phyloP scores from a whole-genome alignment of 2,888 invertebrate species.

The Cryptocephalus primarius region DNA sequence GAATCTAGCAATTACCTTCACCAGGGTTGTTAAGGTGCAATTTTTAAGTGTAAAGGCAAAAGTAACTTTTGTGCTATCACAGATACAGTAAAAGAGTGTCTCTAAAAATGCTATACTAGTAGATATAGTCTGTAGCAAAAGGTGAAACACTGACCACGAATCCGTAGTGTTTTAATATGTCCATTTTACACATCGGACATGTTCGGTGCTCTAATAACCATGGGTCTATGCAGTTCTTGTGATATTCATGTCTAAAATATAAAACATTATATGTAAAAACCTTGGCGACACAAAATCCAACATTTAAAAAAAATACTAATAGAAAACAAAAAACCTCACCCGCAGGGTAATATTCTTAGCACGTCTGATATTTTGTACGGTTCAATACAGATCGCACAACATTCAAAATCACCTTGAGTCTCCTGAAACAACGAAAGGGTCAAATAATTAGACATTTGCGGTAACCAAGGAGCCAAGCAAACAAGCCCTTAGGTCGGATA shows the following conservation, averaged over 20 bases:
- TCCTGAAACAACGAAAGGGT: conserved; percentile 43
- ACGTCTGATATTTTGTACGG: conserved; percentile 80
- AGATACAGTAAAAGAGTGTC: conserved; percentile 14
- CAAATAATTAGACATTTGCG: too few species aligned
- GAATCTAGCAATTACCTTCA: conserved; percentile 29
- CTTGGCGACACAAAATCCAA: not conserved
- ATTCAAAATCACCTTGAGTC: conserved; percentile 72
- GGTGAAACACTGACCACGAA: conserved; percentile 61
- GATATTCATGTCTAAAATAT: conserved; percentile 75
- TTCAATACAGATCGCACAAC: conserved; percentile 93
- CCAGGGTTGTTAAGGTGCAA: conserved; percentile 18
- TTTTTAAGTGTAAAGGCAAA: conserved; percentile 16
- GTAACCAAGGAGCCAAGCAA: too few species aligned
- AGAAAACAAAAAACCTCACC: conserved; percentile 49
- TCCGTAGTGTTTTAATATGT: conserved; percentile 83
- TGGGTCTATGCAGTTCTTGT: conserved; percentile 91
- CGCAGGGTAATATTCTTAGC: conserved; percentile 82
- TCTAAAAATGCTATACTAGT: conserved; percentile 15
- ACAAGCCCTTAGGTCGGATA: too few species aligned
- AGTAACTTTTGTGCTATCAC: conserved; percentile 18
- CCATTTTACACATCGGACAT: conserved; percentile 96
- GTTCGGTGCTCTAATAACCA: conserved; percentile 92
- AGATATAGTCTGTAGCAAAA: conserved; percentile 23
- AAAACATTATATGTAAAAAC: not conserved
- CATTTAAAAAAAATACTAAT: not conserved